phyloP scores from a whole-genome alignment of 2,797 vertebrate genomes.

The Brachymystax lenok region DNA sequence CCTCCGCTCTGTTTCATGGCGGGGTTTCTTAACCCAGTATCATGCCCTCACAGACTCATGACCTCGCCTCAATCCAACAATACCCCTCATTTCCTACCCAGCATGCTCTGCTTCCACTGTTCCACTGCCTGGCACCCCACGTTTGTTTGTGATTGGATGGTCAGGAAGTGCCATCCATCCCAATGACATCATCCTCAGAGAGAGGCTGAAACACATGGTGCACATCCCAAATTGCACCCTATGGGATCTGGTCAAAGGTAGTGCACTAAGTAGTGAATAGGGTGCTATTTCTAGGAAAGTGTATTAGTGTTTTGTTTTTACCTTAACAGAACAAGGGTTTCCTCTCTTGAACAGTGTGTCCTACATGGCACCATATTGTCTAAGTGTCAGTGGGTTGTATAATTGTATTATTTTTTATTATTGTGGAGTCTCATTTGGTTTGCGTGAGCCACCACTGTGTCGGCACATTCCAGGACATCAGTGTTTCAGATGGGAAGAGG shows the following conservation, averaged over 20 bases:
- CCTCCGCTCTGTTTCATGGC: neutral
- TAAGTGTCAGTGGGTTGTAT: too few species aligned
- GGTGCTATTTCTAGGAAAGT: too few species aligned
- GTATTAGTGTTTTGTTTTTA: neutral
- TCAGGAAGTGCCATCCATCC: neutral
- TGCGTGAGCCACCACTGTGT: too few species aligned
- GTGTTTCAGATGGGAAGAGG: slow-evolving; percentile 29
- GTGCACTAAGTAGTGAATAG: neutral
- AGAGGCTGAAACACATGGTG: neutral
- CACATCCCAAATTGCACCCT: neutral
- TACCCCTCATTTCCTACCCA: slow-evolving; percentile 67
- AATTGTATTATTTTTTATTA: too few species aligned
- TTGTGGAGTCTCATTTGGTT: too few species aligned
- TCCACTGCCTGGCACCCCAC: slow-evolving; percentile 45
- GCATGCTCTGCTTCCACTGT: slow-evolving; percentile 46
- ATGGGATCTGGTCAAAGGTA: neutral
- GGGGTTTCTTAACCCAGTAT: slow-evolving; percentile 40
- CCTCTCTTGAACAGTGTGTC: too few species aligned
- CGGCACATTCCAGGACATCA: too few species aligned
- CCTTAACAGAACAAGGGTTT: neutral
- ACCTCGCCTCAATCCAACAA: slow-evolving; percentile 54
- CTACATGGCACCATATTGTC: too few species aligned
- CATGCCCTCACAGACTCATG: slow-evolving; percentile 52
- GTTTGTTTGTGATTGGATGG: slow-evolving; percentile 42
- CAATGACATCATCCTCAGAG: neutral